Base-by-base conservation (phyloP, 2,113 vertebrate species). In the Psettodes erumei region DNA sequence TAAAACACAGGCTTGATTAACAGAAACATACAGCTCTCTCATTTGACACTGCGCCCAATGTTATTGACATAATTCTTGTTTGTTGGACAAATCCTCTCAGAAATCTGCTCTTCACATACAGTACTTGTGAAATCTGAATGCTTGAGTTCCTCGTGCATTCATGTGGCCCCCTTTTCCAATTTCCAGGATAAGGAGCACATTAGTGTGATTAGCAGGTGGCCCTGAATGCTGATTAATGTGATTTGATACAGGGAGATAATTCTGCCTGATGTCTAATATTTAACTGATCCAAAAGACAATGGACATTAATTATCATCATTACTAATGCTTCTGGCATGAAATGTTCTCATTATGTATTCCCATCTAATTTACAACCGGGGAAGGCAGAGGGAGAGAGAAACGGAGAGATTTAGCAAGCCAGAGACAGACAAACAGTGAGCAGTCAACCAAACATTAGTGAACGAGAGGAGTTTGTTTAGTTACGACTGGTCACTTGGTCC, bases 211-310 rank as follows among this genome's bases (percentile, higher is more conserved):
- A 88, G 74, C 72, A 89, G 77, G 79, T 81, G 79, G 81, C 53
- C 55, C 71, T 64, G 51, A 89, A 88, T 79, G 85, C 74, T 81
- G 69, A 88, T 87, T 63, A 85, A 85, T 85, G 77, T 79, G 61
- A 89, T 89, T 76, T 89, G 71, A 86, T 81, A 69, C 48, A 61
- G 63, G 50, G n/a, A 82, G 79, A 80, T 84, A 87, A 87, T 85
- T 86, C 75, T 65, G 72, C 72, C 77, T 83, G 67, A 85, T 83
- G 85, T 53, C 77, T 81, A 83, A 86, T 86, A 76, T 86, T 83
- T 84, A 43, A 53, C 75, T 80, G 83, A 88, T 88, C 76, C 77
- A 82, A 82, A 83, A 86, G 75, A 91, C 77, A 88, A 84, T 79
- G 77, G 84, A 87, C 79, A 88, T 82, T 82, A 88, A 88, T 88